Percentiles rank a stretch among this genome's conserved stretches.
Conservation (phyloP, 1,140 invertebrate genomes). For the Drosophila parvula region DNA sequence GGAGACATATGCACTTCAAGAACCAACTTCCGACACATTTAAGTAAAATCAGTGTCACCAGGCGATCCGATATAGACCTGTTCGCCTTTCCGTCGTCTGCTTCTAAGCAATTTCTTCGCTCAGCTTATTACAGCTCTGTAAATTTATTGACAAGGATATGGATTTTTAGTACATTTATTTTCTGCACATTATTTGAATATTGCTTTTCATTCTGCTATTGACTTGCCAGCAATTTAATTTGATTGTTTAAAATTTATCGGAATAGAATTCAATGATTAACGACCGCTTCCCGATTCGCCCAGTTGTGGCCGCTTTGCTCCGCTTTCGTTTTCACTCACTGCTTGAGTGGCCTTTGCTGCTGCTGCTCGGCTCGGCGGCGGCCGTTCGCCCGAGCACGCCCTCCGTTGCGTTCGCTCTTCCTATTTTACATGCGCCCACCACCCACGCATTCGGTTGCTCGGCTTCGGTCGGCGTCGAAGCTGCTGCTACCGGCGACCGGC, state of each 20-base stretch:
- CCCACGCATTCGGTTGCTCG: not conserved
- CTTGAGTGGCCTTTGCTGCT: constrained; percentile 17
- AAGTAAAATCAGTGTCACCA: too few species aligned
- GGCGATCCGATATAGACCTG: too few species aligned
- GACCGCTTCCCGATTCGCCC: constrained; percentile 5
- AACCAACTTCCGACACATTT: too few species aligned
- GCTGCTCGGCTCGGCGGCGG: constrained; percentile 4
- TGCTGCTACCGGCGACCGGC: constrained; percentile 57
- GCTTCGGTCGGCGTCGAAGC: constrained; percentile 15
- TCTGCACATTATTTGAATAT: not conserved
- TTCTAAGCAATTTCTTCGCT: too few species aligned
- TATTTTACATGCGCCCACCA: constrained; percentile 35
- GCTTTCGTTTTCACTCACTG: constrained; percentile 53
- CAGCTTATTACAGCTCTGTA: not conserved
- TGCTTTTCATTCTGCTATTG: not conserved
- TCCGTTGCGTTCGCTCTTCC: not conserved
- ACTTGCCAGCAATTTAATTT: not conserved
- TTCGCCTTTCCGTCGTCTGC: too few species aligned
- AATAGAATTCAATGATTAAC: constrained; percentile 12
- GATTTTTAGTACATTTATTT: not conserved
- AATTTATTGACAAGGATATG: not conserved
- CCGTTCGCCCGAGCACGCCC: constrained; percentile 10
- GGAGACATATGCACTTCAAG: too few species aligned
- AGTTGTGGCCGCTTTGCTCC: constrained; percentile 1
- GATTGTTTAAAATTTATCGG: constrained; percentile 7